Percentiles rank a stretch among this genome's conserved stretches.
These are phyloP conservation scores for Oenanthe oenanthe DNA, from an alignment of 2,113 vertebrate genomes.

Conservation along the genomic window DNA sequence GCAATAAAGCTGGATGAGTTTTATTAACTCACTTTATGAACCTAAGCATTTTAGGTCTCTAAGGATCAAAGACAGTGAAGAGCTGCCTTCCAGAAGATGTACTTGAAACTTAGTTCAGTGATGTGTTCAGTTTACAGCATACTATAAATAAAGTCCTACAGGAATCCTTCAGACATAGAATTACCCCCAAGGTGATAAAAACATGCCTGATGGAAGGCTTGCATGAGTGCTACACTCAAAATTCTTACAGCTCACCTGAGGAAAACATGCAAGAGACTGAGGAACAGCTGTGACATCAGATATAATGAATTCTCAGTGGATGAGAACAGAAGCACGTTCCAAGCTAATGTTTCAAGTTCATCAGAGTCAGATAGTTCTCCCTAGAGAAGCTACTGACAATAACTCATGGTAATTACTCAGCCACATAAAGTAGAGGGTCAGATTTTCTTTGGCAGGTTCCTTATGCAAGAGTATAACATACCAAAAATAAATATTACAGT, in stretches of 20 bases:
- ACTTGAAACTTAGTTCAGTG: background rate
- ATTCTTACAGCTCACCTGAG: background rate
- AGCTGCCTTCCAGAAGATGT: background rate
- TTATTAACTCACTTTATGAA: constrained; percentile 22
- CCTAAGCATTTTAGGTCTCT: background rate
- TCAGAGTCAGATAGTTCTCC: background rate
- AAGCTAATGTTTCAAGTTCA: background rate
- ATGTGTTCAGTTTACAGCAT: background rate
- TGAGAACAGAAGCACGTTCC: background rate
- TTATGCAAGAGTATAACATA: background rate
- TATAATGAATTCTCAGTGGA: background rate
- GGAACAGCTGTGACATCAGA: background rate
- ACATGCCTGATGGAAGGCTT: background rate
- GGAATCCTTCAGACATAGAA: background rate
- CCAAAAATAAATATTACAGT: background rate
- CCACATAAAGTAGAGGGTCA: background rate
- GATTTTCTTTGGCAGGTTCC: constrained; percentile 11
- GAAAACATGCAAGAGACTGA: background rate
- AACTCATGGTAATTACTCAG: background rate
- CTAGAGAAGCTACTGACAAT: background rate
- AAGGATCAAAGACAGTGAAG: constrained; percentile 5
- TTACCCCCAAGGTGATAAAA: background rate
- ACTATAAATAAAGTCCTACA: background rate
- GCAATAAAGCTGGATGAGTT: background rate
- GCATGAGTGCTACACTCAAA: background rate